phyloP scores from a whole-genome alignment of 1,140 invertebrate species.

The Drosophila melanica region DNA sequence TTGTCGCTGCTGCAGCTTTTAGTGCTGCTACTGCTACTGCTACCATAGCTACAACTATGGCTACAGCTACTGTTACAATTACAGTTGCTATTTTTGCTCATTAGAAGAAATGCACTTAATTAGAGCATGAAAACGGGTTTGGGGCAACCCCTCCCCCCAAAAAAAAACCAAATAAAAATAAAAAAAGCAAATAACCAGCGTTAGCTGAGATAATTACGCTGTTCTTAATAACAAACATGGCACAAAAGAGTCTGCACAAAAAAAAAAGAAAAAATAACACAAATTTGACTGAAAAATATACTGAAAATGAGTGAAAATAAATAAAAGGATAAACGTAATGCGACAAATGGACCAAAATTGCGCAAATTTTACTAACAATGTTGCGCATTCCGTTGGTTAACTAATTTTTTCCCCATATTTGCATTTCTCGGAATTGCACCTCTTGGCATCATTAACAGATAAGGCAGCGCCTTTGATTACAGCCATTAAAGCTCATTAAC shows the following conservation, averaged over 20 bases:
- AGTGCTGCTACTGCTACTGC: constrained; percentile 1
- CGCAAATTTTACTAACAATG: constrained; percentile 61
- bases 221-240: constrained; percentile 77
- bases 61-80: constrained; percentile 3
- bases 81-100: constrained; percentile 69
- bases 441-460: constrained; percentile 66
- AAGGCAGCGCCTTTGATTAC: constrained; percentile 44
- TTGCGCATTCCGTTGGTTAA: constrained; percentile 54
- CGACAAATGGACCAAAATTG: constrained; percentile 65
- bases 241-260: constrained; percentile 6
- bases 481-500: constrained; percentile 73
- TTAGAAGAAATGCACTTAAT: constrained; percentile 81
- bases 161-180: constrained; percentile 26
- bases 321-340: constrained; percentile 76
- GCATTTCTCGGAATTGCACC: constrained; percentile 48
- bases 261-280: constrained; percentile 29
- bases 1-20: constrained; percentile 32
- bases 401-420: constrained; percentile 59
- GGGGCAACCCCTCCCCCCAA: constrained; percentile 25
- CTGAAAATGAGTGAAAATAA: constrained; percentile 75
- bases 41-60: neutral
- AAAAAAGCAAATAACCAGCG: constrained; percentile 6
- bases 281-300: constrained; percentile 39
- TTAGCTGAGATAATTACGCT: constrained; percentile 63
- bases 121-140: constrained; percentile 65